Evolutionary conservation across 2,113 vertebrate species (phyloP).

Genomic region (Cyanistes caeruleus): DNA sequence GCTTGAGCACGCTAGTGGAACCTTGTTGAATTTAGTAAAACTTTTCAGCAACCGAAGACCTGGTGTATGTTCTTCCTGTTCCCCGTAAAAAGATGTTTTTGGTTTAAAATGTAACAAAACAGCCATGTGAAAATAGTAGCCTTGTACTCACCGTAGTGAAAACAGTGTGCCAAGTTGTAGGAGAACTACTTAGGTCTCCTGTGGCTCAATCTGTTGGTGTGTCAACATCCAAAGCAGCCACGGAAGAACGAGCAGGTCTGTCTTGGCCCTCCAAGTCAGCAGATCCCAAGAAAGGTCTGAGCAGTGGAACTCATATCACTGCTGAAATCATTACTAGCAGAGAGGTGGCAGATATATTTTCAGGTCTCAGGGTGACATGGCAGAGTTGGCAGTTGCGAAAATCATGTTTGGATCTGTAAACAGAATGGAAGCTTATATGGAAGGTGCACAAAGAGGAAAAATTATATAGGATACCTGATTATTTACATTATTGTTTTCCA

Average conservation of each 20-base stretch:
- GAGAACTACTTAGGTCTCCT: neutral
- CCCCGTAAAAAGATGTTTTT: neutral
- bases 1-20: neutral
- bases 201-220: neutral
- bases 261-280: neutral
- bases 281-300: neutral
- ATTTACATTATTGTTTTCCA: neutral
- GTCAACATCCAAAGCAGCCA: neutral
- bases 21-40: neutral
- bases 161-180: neutral
- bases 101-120: neutral
- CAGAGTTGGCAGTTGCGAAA: neutral
- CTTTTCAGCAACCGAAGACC: neutral
- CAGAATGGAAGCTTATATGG: neutral
- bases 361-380: neutral
- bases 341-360: neutral
- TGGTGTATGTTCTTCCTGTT: neutral
- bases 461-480: neutral
- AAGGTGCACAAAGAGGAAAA: neutral
- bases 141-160: neutral
- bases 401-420: neutral
- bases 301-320: fast-evolving
- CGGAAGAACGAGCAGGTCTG: neutral
- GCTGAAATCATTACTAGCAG: neutral
- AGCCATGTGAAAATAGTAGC: neutral